Percentiles rank a stretch among this genome's conserved stretches.
Evolutionary conservation across 2,797 vertebrate species (phyloP).

Genomic region (Eospalax fontanierii): DNA sequence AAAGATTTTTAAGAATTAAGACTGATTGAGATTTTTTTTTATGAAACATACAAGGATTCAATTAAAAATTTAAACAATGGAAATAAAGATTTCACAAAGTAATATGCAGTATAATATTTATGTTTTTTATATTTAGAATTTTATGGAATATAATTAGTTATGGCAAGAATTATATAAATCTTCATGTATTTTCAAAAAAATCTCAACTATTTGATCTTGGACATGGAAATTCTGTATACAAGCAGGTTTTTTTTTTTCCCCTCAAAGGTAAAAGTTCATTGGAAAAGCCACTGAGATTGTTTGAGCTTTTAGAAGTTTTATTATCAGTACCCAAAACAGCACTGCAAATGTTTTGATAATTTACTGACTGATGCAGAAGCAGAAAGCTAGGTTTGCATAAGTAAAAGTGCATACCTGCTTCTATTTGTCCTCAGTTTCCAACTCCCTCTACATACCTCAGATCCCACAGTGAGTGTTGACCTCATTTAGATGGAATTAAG

Average conservation of each 20-base stretch:
- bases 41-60: too few species aligned
- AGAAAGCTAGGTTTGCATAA: not conserved
- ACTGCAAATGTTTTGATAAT: not conserved
- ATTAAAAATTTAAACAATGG: too few species aligned
- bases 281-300: not conserved
- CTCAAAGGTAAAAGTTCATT: not conserved
- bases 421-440: not conserved
- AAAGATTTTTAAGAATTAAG: too few species aligned
- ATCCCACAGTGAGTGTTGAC: not conserved
- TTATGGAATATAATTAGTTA: not conserved
- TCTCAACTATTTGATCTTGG: not conserved
- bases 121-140: not conserved
- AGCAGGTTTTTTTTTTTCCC: too few species aligned
- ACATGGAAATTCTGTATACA: too few species aligned
- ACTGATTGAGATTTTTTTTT: too few species aligned
- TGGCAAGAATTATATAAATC: not conserved
- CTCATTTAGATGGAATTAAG: not conserved
- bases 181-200: not conserved
- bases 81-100: not conserved
- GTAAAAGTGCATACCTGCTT: not conserved
- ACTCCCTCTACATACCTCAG: not conserved
- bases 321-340: not conserved
- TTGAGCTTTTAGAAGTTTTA: not conserved
- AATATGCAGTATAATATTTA: not conserved
- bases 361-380: not conserved